phyloP scores from a whole-genome alignment of 2,113 vertebrate species.

The Scatophagus argus region DNA sequence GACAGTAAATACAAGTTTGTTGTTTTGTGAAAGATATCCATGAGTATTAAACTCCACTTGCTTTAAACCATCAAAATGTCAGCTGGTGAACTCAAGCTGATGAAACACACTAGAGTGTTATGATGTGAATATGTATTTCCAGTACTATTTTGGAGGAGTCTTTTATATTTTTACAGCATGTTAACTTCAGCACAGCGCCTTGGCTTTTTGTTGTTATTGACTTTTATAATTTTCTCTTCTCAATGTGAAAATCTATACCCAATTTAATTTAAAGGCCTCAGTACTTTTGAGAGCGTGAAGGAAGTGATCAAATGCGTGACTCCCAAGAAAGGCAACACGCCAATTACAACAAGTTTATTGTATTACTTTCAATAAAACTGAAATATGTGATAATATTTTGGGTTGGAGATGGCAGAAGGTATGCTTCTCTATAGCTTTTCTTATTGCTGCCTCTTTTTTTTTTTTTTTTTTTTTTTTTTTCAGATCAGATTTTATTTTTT shows the following conservation, averaged over 20 bases:
- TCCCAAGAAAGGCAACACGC: not conserved
- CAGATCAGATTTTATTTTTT: not conserved
- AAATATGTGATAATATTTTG: constrained; percentile 5
- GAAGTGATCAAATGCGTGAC: not conserved
- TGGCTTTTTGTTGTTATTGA: not conserved
- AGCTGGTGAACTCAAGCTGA: not conserved
- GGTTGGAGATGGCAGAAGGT: not conserved
- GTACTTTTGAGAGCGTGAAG: not conserved
- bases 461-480: not conserved
- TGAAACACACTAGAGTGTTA: not conserved
- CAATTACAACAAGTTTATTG: not conserved
- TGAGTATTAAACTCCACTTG: not conserved
- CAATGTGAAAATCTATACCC: not conserved
- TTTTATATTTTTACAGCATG: not conserved
- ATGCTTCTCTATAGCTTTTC: not conserved
- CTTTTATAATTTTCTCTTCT: constrained; percentile 6
- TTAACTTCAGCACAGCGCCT: not conserved
- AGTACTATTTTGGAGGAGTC: not conserved
- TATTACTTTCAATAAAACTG: not conserved
- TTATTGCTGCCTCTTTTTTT: not conserved
- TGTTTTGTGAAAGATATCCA: not conserved
- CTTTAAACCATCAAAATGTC: constrained; percentile 1
- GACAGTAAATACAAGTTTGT: not conserved
- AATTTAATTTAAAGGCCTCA: not conserved
- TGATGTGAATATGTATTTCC: not conserved